These are phyloP conservation scores for Muscidifurax raptorellus DNA, from an alignment of 1,140 invertebrate genomes.

Conservation along the genomic window DNA sequence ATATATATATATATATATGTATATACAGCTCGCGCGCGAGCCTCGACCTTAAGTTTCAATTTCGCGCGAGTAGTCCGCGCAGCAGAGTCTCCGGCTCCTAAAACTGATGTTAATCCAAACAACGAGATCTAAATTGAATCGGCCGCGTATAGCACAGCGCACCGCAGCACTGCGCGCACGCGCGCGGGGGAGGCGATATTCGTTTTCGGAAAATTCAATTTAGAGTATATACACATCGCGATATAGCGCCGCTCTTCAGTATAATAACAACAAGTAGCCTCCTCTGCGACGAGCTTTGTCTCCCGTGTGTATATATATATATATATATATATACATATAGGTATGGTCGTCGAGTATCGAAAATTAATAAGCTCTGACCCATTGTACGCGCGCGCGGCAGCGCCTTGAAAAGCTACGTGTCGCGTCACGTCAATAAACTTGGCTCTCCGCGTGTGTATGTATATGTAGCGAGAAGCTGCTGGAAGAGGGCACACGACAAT, in stretches of 20 bases:
- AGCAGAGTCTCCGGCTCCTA: not conserved
- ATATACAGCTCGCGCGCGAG: too few species aligned
- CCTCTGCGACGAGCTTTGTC: not conserved
- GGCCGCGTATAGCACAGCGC: not conserved
- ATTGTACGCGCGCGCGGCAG: not conserved
- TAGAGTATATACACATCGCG: not conserved
- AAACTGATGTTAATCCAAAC: not conserved
- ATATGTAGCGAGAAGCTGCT: not conserved
- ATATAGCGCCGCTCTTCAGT: not conserved
- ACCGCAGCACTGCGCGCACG: not conserved
- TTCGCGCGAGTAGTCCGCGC: not conserved
- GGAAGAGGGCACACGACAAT: not conserved
- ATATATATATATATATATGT: too few species aligned
- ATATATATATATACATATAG: too few species aligned
- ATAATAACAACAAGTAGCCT: not conserved
- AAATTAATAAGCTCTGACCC: conserved; percentile 33
- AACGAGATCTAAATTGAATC: conserved; percentile 1
- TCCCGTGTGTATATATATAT: not conserved
- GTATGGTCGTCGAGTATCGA: conserved; percentile 28
- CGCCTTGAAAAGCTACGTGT: not conserved
- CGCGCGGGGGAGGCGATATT: not conserved
- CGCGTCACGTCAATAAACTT: conserved; percentile 25
- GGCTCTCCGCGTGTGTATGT: not conserved
- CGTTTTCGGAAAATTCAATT: conserved; percentile 11
- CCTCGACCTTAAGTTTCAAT: not conserved